Evolutionary conservation across 2,113 vertebrate species (phyloP), one percentile per base, ranked within the genome.

Genomic region (Syrrhaptes paradoxus): DNA sequence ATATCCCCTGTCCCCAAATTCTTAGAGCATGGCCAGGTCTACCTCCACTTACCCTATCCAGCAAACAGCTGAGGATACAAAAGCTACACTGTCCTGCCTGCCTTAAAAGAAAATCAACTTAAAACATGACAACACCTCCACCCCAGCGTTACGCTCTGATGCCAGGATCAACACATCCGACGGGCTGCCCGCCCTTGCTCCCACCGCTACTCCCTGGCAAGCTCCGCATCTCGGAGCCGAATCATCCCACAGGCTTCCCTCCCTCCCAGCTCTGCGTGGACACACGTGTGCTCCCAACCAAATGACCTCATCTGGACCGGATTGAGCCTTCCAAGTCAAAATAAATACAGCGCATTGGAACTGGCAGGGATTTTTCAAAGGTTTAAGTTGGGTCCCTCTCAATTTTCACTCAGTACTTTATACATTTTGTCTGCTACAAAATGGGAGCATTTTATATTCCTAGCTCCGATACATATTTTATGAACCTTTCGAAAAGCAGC

Each of bases 161-260:
- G 95, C 95, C 92, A 97, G 95, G 90, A 97, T 97, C 97, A 97
- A 98, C 97, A 96, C 21, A 0, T 32, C 61, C 61, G 46, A 18
- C 12, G n/a, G 82, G 75, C 89, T 63, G 38, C 83, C 55, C 4
- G 7, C 81, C 87, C 67, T 16, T 16, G 67, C 83, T 87, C 63
- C 57, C 78, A 88, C 49, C 1, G 3, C 83, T 71, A 58, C 81
- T 94, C 59, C 22, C 73, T 93, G 96, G 90, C 93, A 96, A 96
- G 95, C 94, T 96, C 96, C 91, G 72, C 12, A 70, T 70, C 92
- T 93, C 9, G 1, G 66, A 91, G 80, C 54, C 1, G 1, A 73
- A 95, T 68, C 71, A 82, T 94, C 73, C 83, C 79, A 63, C 59
- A 92, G 87, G 63, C 54, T 93, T 88, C 80, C 68, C 72, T 95